Evolutionary conservation across 2,113 vertebrate genomes (phyloP).

Genomic region (Rutilus rutilus): DNA sequence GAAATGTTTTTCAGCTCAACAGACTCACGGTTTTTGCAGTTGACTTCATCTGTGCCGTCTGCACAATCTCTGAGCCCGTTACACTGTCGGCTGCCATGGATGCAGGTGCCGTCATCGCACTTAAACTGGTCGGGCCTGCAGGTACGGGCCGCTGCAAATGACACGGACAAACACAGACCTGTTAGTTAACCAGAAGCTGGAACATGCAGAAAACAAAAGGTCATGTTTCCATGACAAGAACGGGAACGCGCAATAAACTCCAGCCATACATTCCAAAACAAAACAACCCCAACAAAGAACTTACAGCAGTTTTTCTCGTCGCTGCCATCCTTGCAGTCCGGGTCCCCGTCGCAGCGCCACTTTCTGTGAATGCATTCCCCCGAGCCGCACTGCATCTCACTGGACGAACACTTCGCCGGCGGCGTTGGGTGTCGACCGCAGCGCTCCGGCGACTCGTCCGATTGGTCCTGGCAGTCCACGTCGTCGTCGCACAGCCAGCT

Average conservation of each 20-base stretch:
- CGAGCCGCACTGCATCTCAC: constrained; percentile 87
- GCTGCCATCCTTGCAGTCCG: constrained; percentile 94
- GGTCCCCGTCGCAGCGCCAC: constrained; percentile 96
- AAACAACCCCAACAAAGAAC: constrained; percentile 63
- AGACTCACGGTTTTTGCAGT: constrained; percentile 85
- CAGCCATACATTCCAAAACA: background rate
- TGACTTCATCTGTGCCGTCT: constrained; percentile 91
- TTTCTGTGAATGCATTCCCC: constrained; percentile 96
- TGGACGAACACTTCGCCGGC: constrained; percentile 81
- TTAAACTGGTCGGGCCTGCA: constrained; percentile 93
- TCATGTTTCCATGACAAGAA: background rate
- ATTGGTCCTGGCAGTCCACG: constrained; percentile 92
- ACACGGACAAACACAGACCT: constrained; percentile 38
- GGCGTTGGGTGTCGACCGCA: constrained; percentile 88
- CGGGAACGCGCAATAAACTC: background rate
- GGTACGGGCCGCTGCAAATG: constrained; percentile 82
- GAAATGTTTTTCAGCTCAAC: background rate
- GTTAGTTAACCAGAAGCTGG: constrained; percentile 1
- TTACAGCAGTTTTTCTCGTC: constrained; percentile 95
- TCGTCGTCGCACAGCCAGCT: constrained; percentile 95
- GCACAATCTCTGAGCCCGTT: constrained; percentile 89
- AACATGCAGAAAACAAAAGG: background rate
- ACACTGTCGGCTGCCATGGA: constrained; percentile 89
- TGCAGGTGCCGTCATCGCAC: constrained; percentile 91
- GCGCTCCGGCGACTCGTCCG: constrained; percentile 87